Conservation (phyloP, 2,113 vertebrate genomes). For the Urocolius indicus region DNA sequence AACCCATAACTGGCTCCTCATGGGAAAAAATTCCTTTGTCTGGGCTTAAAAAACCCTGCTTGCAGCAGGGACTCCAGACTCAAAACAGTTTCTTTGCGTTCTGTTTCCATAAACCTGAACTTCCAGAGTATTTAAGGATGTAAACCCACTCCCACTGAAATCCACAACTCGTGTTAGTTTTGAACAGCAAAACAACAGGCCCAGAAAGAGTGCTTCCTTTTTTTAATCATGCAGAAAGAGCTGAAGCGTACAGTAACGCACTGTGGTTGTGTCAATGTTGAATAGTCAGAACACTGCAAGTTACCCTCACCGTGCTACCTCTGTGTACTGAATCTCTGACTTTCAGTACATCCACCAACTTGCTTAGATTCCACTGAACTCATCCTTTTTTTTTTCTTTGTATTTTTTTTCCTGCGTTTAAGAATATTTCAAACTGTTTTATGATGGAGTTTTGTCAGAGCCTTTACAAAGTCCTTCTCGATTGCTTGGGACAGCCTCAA, state of each 20-base stretch:
- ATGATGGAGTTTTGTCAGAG: neutral
- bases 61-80: neutral
- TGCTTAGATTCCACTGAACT: slow-evolving; percentile 50
- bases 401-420: slow-evolving; percentile 21
- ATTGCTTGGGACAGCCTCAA: slow-evolving; percentile 33
- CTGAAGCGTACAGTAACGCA: neutral
- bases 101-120: neutral
- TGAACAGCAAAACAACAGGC: neutral
- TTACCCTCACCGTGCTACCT: slow-evolving; percentile 77
- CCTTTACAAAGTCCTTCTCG: slow-evolving; percentile 22
- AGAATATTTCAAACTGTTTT: neutral
- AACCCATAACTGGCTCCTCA: neutral
- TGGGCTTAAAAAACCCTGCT: neutral
- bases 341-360: slow-evolving; percentile 58
- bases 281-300: slow-evolving; percentile 51
- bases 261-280: neutral
- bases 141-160: neutral
- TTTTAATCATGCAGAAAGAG: neutral
- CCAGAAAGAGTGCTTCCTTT: neutral
- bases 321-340: slow-evolving; percentile 51
- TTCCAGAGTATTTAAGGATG: neutral
- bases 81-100: neutral
- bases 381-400: neutral
- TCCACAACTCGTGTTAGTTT: neutral
- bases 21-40: neutral